Conservation (phyloP, 2,797 vertebrate species). For the Neoniphon sammara region DNA sequence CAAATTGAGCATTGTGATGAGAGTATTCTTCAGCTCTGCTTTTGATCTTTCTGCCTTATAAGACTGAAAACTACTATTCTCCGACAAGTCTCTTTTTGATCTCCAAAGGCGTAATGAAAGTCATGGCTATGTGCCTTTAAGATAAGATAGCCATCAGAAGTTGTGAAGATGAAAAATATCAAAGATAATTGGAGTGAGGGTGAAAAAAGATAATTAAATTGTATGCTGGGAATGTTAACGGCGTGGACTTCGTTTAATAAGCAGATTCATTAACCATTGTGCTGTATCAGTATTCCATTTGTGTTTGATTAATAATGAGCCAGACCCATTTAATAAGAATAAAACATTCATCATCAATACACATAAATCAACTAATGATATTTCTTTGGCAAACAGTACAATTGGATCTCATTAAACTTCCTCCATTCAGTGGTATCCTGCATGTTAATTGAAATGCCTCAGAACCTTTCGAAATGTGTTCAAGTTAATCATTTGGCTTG, state of each 20-base stretch:
- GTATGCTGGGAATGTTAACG: conserved; percentile 71
- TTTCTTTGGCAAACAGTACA: conserved; percentile 76
- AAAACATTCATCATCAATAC: conserved; percentile 81
- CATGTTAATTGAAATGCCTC: conserved; percentile 80
- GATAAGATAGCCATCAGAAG: conserved; percentile 75
- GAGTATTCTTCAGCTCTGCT: conserved; percentile 65
- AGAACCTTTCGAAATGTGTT: conserved; percentile 74
- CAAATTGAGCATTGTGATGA: conserved; percentile 70
- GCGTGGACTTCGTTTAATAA: conserved; percentile 72
- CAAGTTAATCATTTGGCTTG: conserved; percentile 80
- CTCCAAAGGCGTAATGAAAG: conserved; percentile 73
- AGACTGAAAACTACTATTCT: conserved; percentile 68
- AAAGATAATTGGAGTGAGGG: conserved; percentile 75
- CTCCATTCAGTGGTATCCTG: conserved; percentile 66
- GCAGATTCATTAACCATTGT: conserved; percentile 74
- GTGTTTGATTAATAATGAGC: conserved; percentile 78
- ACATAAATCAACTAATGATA: conserved; percentile 74
- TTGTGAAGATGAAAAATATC: conserved; percentile 78
- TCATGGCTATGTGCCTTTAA: conserved; percentile 65
- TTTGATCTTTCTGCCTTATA: conserved; percentile 73
- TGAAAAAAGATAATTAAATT: conserved; percentile 78
- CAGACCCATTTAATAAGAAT: conserved; percentile 73
- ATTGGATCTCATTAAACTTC: conserved; percentile 75
- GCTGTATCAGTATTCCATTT: conserved; percentile 76
- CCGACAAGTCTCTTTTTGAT: conserved; percentile 69